These are phyloP conservation scores for Solenopsis fugax DNA, from an alignment of 1,140 invertebrate genomes.

Conservation along the genomic window DNA sequence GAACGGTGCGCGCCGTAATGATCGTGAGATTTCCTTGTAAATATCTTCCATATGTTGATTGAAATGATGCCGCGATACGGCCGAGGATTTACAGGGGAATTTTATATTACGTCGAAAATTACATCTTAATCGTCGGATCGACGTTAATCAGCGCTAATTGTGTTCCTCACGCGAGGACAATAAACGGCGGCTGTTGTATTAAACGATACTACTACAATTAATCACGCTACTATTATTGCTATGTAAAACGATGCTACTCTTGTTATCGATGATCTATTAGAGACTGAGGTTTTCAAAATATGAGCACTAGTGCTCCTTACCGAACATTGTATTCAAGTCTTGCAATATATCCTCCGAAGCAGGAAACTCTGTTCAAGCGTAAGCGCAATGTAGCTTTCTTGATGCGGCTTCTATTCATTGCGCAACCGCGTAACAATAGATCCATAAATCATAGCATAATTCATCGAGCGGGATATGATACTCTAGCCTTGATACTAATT, in stretches of 20 bases:
- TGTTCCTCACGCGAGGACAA: slow-evolving; percentile 37
- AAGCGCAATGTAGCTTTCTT: not conserved
- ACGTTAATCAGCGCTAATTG: slow-evolving; percentile 46
- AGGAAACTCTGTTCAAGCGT: slow-evolving; percentile 8
- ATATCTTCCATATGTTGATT: slow-evolving; percentile 31
- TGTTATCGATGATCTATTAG: not conserved
- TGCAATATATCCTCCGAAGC: not conserved
- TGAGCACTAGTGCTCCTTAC: not conserved
- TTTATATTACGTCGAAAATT: slow-evolving; percentile 44
- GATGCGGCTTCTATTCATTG: not conserved
- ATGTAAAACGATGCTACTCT: not conserved
- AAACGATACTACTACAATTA: slow-evolving; percentile 28
- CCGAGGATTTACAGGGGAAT: not conserved
- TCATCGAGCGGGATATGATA: not conserved
- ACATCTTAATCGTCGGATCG: slow-evolving; percentile 45
- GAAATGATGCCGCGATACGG: slow-evolving; percentile 26
- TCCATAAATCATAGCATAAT: slow-evolving; percentile 26
- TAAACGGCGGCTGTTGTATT: slow-evolving; percentile 18
- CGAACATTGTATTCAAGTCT: not conserved
- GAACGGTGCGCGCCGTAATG: slow-evolving; percentile 10
- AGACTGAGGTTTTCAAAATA: not conserved
- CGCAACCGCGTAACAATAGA: slow-evolving; percentile 4
- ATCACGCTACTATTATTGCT: slow-evolving; percentile 2
- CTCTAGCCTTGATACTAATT: slow-evolving; percentile 42
- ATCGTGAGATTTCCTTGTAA: slow-evolving; percentile 27